phyloP scores from a whole-genome alignment of 2,113 vertebrate genomes.

The Myanophis thanlyinensis region DNA sequence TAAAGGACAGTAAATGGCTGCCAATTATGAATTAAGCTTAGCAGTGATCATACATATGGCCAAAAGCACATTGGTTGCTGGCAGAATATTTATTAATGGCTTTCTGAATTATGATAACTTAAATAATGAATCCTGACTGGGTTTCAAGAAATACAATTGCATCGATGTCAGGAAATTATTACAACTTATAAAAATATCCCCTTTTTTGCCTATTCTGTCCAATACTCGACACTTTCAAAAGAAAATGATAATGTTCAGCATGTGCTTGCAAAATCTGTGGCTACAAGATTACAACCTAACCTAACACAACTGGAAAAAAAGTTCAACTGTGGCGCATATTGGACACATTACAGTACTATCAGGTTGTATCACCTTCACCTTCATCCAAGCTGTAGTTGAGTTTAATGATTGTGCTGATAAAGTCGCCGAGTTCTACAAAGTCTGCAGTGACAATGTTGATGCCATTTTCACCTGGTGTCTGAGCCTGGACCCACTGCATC shows the following conservation, averaged over 20 bases:
- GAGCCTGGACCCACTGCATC: slow-evolving; percentile 96
- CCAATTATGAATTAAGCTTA: slow-evolving; percentile 33
- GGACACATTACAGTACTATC: slow-evolving; percentile 63
- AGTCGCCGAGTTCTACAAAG: slow-evolving; percentile 98
- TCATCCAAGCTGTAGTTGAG: slow-evolving; percentile 94
- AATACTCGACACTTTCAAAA: slow-evolving; percentile 75
- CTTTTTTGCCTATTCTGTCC: slow-evolving; percentile 60
- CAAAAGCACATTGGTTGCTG: slow-evolving; percentile 58
- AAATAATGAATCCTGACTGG: slow-evolving; percentile 60
- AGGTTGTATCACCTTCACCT: slow-evolving; percentile 87
- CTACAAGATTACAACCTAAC: slow-evolving; percentile 71
- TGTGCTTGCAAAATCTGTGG: slow-evolving; percentile 72
- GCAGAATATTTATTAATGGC: slow-evolving; percentile 58
- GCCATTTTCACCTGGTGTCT: slow-evolving; percentile 92
- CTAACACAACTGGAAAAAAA: slow-evolving; percentile 61
- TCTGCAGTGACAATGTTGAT: slow-evolving; percentile 97
- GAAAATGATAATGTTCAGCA: slow-evolving; percentile 57
- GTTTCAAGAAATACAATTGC: slow-evolving; percentile 62
- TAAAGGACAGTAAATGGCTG: slow-evolving; percentile 36
- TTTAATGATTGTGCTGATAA: slow-evolving; percentile 95
- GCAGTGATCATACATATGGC: slow-evolving; percentile 17
- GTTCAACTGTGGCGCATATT: slow-evolving; percentile 38
- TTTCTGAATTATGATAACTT: slow-evolving; percentile 57
- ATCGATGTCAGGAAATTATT: slow-evolving; percentile 54
- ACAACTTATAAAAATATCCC: slow-evolving; percentile 54